A percentile compares a stretch with the other conserved stretches of the same genome.
These are phyloP conservation scores for Malurus alboscapulatus DNA, from an alignment of 2,113 vertebrate species.

Conservation along the genomic window DNA sequence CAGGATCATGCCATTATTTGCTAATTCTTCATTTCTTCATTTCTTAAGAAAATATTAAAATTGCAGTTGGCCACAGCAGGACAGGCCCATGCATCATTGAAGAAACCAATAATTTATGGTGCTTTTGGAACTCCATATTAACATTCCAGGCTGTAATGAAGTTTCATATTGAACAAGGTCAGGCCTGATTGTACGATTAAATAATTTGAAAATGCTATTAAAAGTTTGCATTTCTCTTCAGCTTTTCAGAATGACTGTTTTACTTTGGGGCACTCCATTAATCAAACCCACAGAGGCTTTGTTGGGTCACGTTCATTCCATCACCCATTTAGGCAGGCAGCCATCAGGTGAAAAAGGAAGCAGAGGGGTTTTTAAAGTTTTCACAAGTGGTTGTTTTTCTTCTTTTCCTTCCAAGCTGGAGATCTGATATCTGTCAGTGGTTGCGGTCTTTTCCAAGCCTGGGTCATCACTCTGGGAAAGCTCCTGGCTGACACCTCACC, in stretches of 20 bases:
- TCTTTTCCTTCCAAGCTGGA: not conserved
- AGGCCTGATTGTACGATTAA: conserved; percentile 55
- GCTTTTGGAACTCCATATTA: conserved; percentile 48
- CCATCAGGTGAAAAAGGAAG: not conserved
- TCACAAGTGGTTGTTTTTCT: not conserved
- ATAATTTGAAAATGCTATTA: conserved; percentile 57
- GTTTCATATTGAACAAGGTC: conserved; percentile 52
- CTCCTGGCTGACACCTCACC: not conserved
- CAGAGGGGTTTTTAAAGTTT: not conserved
- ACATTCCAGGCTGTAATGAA: conserved; percentile 57
- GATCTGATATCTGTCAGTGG: fast-evolving
- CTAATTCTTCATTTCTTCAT: conserved; percentile 53
- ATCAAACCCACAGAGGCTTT: not conserved
- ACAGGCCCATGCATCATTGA: not conserved
- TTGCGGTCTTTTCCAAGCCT: not conserved
- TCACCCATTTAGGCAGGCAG: not conserved
- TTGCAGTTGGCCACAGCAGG: conserved; percentile 13
- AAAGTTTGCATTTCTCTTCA: conserved; percentile 49
- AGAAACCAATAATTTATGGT: conserved; percentile 60
- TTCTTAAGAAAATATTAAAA: conserved; percentile 37
- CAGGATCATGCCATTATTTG: conserved; percentile 45
- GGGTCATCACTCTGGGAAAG: too few species aligned
- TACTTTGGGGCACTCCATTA: conserved; percentile 22
- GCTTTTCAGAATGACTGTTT: conserved; percentile 17
- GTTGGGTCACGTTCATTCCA: not conserved